Base-by-base conservation (phyloP, 2,113 vertebrate species). In the Podilymbus podiceps region DNA sequence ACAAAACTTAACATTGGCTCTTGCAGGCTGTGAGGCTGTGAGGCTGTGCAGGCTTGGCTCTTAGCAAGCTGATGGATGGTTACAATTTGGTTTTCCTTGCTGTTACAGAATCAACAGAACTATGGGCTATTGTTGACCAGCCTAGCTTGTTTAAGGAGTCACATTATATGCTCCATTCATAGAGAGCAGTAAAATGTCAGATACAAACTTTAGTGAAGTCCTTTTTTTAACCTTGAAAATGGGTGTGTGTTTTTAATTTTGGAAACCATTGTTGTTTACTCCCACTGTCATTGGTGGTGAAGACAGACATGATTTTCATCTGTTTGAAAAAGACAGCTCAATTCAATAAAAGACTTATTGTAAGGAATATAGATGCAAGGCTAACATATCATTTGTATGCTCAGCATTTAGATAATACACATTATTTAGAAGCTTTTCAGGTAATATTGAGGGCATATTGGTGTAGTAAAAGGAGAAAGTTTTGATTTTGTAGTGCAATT, bases 11-110 rank as follows among this genome's bases (percentile, higher is more conserved):
- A 10, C 2, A 1, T 5, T n/a, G 40, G 6, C 33, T 71, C 40
- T 91, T 0, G 0, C 44, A 60, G 16, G 33, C 40, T 78, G 11
- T 28, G 31, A 33, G 23, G n/a, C n/a, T n/a, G n/a, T n/a, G n/a
- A n/a, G n/a, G n/a, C n/a, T n/a, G n/a, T n/a, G n/a, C n/a, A n/a
- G n/a, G n/a, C n/a, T n/a, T 0, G 0, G 8, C 50, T 44, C 42
- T 84, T 73, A 30, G 64, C 24, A 46, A 38, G 15, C 31, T 4
- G 2, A 11, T 63, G n/a, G 12, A 15, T 24, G 46, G 35, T 16
- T 25, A 28, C 4, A 0, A 2, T 64, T 68, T 40, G 35, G 6
- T 53, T 89, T 31, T 85, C 27, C 50, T 79, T 81, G 25, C 35
- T 84, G 19, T 56, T 72, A 24, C 7, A 27, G 47, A 63, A 31